Conservation (phyloP, 2,888 invertebrate genomes). For the Dasysyrphus albostriatus region DNA sequence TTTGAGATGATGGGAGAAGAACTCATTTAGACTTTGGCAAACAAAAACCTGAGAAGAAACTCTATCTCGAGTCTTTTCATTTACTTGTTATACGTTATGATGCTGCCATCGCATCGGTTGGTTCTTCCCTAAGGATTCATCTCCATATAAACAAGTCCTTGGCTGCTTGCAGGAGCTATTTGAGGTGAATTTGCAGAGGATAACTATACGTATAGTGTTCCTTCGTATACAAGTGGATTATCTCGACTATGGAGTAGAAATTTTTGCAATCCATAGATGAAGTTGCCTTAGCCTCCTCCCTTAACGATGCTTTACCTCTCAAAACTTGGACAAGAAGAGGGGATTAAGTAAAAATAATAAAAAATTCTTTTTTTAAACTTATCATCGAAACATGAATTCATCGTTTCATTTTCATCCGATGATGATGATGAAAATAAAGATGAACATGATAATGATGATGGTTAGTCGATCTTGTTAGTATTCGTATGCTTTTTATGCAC, state of each 20-base stretch:
- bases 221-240: conserved; percentile 66
- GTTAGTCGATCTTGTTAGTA: conserved; percentile 59
- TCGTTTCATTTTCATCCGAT: conserved; percentile 61
- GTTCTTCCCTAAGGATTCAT: conserved; percentile 33
- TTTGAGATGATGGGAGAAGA: conserved; percentile 53
- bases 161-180: conserved; percentile 50
- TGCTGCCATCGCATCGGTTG: conserved; percentile 3
- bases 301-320: conserved; percentile 1
- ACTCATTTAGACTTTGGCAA: conserved; percentile 79
- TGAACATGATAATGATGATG: conserved; percentile 54
- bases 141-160: conserved; percentile 23
- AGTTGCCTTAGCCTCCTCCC: background rate
- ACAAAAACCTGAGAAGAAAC: conserved; percentile 75
- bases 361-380: conserved; percentile 44
- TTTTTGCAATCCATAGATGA: conserved; percentile 41
- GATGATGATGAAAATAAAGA: conserved; percentile 39
- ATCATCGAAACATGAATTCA: conserved; percentile 71
- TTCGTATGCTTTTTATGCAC: conserved; percentile 1
- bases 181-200: conserved; percentile 69
- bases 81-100: conserved; percentile 62
- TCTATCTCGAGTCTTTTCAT: conserved; percentile 70
- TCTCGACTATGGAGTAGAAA: conserved; percentile 49
- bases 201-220: conserved; percentile 66
- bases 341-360: conserved; percentile 5
- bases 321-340: background rate